Base-by-base conservation (phyloP, 2,797 vertebrate species). In the Petrocephalus schoutedeni region DNA sequence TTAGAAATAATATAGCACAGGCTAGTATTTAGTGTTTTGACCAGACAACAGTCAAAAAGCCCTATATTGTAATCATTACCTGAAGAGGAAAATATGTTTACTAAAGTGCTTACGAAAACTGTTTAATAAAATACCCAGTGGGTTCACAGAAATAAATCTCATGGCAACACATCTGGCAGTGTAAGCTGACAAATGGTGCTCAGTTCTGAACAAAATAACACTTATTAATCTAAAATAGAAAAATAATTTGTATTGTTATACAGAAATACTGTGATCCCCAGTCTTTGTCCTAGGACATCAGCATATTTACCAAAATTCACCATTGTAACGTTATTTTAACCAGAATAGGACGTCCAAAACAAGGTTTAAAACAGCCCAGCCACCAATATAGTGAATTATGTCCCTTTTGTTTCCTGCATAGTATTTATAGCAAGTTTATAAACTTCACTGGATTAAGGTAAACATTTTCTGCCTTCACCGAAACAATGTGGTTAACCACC, bases 21-120 rank as follows among this genome's bases (percentile, higher is more conserved):
- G 92, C 93, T 92, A 83, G 90, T 92, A 86, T 89, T 85, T 86
- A 56, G 8, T 28, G 41, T 61, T 64, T 57, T 86, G 16, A 56
- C 85, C 80, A 49, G 57, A 14, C 64, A 57, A 67, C 36, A 87
- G 12, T 32, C 57, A 56, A 74, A 9, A 82, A 71, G 12, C 71
- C 74, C 83, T 45, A 36, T 86, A 51, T 45, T 28, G 19, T 86
- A 53, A 88, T 86, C 83, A 54, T 51, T 45, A 74, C 61, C 19
- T 41, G 23, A 16, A 56, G 82, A 54, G 41, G 16, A 54, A 84
- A 64, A 32, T 56, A 84, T 80, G 41, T 49, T 80, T 36, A 74
- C 14, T 74, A 14, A 74, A 74, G 10, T 23, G 61, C 87, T 85
- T 53, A 77, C 14, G 59, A 86, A 45, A 88, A 84, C 49, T 53